A percentile compares a stretch with the other conserved stretches of the same genome.
phyloP scores from a whole-genome alignment of 2,113 vertebrate species.

The Phalacrocorax brasilianus region DNA sequence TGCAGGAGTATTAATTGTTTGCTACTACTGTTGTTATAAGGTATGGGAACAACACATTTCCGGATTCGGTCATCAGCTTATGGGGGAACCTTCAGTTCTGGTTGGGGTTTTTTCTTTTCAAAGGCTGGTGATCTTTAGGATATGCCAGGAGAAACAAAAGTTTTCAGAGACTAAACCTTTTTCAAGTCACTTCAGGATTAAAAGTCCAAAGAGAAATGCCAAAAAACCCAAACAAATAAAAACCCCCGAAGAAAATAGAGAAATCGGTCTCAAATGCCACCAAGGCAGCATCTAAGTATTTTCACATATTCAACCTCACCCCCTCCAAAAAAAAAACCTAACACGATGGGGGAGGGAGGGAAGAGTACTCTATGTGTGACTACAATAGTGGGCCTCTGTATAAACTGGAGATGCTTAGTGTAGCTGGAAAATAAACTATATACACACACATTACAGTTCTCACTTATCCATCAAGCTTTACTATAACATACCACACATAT shows the following conservation, averaged over 20 bases:
- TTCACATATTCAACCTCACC: neutral
- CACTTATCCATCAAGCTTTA: neutral
- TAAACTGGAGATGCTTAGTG: neutral
- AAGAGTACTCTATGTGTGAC: neutral
- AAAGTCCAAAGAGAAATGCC: neutral
- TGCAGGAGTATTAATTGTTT: neutral
- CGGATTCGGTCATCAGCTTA: neutral
- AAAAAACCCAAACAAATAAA: neutral
- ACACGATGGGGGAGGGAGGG: fast-evolving
- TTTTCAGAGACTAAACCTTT: neutral
- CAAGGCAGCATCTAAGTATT: neutral
- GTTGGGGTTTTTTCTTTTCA: neutral
- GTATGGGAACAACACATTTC: neutral
- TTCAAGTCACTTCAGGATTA: neutral
- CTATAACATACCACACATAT: neutral
- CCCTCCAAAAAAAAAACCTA: neutral
- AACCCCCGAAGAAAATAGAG: neutral
- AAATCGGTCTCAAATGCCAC: neutral
- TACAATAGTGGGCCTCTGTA: neutral
- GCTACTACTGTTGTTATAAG: neutral
- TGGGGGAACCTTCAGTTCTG: neutral
- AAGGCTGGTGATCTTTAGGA: neutral
- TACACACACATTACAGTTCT: neutral
- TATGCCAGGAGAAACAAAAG: neutral
- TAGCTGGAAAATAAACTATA: neutral